Conservation (phyloP, 2,113 vertebrate species). For the Saccopteryx bilineata region DNA sequence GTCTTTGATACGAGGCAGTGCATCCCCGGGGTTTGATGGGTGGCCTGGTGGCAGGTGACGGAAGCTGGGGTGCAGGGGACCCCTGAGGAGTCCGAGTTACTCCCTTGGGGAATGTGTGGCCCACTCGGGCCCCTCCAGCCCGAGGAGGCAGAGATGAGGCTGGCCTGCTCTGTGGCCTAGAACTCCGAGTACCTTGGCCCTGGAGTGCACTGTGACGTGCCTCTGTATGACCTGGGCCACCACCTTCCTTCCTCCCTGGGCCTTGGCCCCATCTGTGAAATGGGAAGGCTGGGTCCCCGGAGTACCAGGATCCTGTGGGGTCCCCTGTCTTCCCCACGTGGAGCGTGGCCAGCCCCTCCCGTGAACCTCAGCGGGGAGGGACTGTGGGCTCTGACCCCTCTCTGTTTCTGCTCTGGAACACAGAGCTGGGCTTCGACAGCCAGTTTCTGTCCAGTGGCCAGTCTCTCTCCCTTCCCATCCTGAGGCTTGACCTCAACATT, state of each 20-base stretch:
- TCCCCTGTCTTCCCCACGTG: rapidly evolving
- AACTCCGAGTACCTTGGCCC: rapidly evolving
- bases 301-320: too few relatives aligned
- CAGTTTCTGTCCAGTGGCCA: too few relatives aligned
- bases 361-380: not conserved
- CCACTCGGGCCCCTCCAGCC: not conserved
- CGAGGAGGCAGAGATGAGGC: rapidly evolving
- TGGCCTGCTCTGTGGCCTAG: not conserved
- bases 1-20: not conserved
- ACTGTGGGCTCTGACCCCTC: rapidly evolving
- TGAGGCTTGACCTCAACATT: not conserved
- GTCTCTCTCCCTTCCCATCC: not conserved
- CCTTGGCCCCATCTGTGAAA: not conserved
- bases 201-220: not conserved
- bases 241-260: not conserved
- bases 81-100: not conserved
- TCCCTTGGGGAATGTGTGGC: not conserved
- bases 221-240: not conserved
- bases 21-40: rapidly evolving
- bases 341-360: rapidly evolving
- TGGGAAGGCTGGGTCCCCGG: not conserved
- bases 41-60: rapidly evolving
- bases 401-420: not conserved
- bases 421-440: not conserved
- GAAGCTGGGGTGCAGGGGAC: not conserved